These are phyloP conservation scores for Oscheius onirici DNA, from an alignment of 2,888 invertebrate species.

Conservation along the genomic window DNA sequence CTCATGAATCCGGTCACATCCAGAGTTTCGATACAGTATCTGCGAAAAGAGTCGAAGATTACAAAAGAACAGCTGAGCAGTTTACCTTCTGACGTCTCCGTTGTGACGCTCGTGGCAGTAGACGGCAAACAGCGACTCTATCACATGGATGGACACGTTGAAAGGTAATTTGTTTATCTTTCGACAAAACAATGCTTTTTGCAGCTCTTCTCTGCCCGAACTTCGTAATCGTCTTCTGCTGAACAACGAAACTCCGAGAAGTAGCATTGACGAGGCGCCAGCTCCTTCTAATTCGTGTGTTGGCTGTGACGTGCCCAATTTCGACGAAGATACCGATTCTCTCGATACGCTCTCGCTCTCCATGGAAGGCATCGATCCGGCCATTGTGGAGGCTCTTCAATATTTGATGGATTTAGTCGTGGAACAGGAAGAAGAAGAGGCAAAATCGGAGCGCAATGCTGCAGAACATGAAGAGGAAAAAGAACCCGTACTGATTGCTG, in stretches of 20 bases:
- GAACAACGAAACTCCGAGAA: conserved; percentile 32
- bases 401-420: conserved; percentile 61
- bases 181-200: too few relatives aligned
- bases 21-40: conserved; percentile 80
- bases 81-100: conserved; percentile 58
- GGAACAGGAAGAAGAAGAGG: conserved; percentile 47
- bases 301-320: conserved; percentile 46
- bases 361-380: conserved; percentile 57
- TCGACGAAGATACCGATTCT: conserved; percentile 60
- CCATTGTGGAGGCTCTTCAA: conserved; percentile 59
- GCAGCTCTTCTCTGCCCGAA: conserved; percentile 43
- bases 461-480: too few relatives aligned
- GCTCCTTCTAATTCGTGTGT: conserved; percentile 13
- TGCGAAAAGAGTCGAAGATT: conserved; percentile 52
- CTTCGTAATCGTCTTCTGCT: conserved; percentile 44
- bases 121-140: conserved; percentile 66
- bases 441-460: not conserved
- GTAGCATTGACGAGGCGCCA: conserved; percentile 23
- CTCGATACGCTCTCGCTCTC: conserved; percentile 59
- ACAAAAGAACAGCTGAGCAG: conserved; percentile 49
- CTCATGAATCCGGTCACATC: conserved; percentile 84
- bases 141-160: conserved; percentile 54
- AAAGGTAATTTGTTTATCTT: not conserved
- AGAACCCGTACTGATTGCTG: too few relatives aligned
- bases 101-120: conserved; percentile 59